Conservation (phyloP, 2,797 vertebrate genomes). For the Crenichthys baileyi region DNA sequence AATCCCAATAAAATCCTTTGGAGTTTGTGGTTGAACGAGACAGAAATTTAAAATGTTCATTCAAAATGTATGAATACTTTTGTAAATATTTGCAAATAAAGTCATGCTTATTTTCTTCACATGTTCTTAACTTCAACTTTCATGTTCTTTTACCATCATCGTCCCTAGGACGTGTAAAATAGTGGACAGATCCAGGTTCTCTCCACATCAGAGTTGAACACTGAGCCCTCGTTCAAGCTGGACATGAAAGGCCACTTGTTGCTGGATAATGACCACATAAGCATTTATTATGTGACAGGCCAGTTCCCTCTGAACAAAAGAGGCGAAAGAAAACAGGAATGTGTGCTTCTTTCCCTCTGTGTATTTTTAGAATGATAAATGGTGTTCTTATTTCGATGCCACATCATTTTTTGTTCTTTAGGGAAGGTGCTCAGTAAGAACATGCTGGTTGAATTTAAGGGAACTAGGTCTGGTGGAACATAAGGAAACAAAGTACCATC, state of each 20-base stretch:
- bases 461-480: background rate
- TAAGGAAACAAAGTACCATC: background rate
- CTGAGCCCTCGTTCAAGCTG: constrained; percentile 20
- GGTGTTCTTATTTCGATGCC: background rate
- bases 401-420: constrained; percentile 32
- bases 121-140: too few species aligned
- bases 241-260: constrained; percentile 30
- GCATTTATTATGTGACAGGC: constrained; percentile 36
- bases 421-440: background rate
- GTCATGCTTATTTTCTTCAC: too few species aligned
- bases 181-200: constrained; percentile 22
- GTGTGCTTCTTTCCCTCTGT: background rate
- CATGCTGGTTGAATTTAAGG: background rate
- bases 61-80: too few species aligned
- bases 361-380: background rate
- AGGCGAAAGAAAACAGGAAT: constrained; percentile 16
- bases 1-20: too few species aligned
- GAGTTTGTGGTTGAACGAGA: too few species aligned
- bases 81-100: too few species aligned
- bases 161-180: too few species aligned
- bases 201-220: constrained; percentile 18
- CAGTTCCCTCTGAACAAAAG: constrained; percentile 24
- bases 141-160: too few species aligned
- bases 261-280: constrained; percentile 48
- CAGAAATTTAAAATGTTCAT: too few species aligned